phyloP scores from a whole-genome alignment of 2,797 vertebrate genomes.

The Tragopan temminckii region DNA sequence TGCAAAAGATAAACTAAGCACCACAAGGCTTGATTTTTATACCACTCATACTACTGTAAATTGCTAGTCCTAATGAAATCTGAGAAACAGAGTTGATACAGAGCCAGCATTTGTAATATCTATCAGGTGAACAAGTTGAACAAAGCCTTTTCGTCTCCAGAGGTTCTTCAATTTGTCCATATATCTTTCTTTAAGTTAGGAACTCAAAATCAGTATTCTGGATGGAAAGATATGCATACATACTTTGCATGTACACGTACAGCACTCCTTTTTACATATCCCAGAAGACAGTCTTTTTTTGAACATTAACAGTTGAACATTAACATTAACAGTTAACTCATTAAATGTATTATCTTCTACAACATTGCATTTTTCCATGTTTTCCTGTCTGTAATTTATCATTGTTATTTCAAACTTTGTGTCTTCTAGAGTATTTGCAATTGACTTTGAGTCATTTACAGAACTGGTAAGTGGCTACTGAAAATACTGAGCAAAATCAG shows the following conservation, averaged over 20 bases:
- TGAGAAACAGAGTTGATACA: background rate
- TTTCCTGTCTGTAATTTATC: background rate
- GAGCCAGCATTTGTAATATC: background rate
- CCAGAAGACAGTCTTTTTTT: background rate
- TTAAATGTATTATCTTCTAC: background rate
- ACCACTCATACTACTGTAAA: background rate
- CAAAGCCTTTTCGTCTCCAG: background rate
- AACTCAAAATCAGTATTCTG: background rate
- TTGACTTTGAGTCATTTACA: background rate
- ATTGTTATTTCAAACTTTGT: background rate
- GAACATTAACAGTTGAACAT: background rate
- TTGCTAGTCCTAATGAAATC: background rate
- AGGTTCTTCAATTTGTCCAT: background rate
- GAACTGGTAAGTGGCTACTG: background rate
- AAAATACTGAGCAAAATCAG: background rate
- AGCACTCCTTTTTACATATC: background rate
- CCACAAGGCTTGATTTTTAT: background rate
- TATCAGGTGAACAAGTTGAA: background rate
- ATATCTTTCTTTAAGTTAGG: background rate
- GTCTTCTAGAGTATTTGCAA: background rate
- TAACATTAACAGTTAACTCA: background rate
- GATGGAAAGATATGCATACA: background rate
- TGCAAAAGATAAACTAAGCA: background rate
- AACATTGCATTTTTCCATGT: background rate
- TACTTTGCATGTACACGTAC: accelerated